A percentile compares a stretch with the other conserved stretches of the same genome.
These are phyloP conservation scores for Bellardia bayeri DNA, from an alignment of 2,888 invertebrate genomes.

Conservation along the genomic window DNA sequence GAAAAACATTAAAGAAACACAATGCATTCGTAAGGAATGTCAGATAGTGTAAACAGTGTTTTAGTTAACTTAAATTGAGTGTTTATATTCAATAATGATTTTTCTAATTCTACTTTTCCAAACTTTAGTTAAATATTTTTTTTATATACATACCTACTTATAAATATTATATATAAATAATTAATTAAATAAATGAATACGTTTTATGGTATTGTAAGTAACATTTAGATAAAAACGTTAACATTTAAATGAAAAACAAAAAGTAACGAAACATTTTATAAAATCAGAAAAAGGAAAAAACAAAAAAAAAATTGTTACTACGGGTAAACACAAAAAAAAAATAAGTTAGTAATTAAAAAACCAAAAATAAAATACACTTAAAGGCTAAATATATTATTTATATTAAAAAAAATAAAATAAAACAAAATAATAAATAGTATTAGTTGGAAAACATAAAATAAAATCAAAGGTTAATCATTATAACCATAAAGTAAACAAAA, in stretches of 20 bases:
- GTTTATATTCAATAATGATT: background rate
- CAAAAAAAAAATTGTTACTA: slow-evolving; percentile 71
- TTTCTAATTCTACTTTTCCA: background rate
- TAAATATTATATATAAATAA: slow-evolving; percentile 16
- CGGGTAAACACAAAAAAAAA: slow-evolving; percentile 69
- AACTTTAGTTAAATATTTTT: slow-evolving; percentile 7
- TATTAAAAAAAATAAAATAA: slow-evolving; percentile 36
- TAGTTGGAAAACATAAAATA: slow-evolving; percentile 56
- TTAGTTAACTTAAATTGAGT: slow-evolving; percentile 6
- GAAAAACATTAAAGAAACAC: too few relatives aligned
- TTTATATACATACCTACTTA: slow-evolving; percentile 2
- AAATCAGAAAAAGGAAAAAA: slow-evolving; percentile 63
- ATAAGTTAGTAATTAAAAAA: slow-evolving; percentile 46
- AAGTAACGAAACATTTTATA: slow-evolving; percentile 74
- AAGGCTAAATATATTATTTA: slow-evolving; percentile 58
- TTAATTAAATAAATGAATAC: slow-evolving; percentile 14
- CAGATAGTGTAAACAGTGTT: too few relatives aligned
- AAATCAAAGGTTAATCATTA: slow-evolving; percentile 69
- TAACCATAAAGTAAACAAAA: slow-evolving; percentile 30
- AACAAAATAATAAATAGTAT: slow-evolving; percentile 61
- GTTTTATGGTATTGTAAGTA: slow-evolving; percentile 59
- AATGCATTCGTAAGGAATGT: too few relatives aligned
- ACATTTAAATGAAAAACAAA: slow-evolving; percentile 75
- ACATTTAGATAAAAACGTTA: slow-evolving; percentile 75
- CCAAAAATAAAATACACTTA: slow-evolving; percentile 43